These are phyloP conservation scores for Thunnus albacares DNA, from an alignment of 2,797 vertebrate genomes.

Conservation along the genomic window DNA sequence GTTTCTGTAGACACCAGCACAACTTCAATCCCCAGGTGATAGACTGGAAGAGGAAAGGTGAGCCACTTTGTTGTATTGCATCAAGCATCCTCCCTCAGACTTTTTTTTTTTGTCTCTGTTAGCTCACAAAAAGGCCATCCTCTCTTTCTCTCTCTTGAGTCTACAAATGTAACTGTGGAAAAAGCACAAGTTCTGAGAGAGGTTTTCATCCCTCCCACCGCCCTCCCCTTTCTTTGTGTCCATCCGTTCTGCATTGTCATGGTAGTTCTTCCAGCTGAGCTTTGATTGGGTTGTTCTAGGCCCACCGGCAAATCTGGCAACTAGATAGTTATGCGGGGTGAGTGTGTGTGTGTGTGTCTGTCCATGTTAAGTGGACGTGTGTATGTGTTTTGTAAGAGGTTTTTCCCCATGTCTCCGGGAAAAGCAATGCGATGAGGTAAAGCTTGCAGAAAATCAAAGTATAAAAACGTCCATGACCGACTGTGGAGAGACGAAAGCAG, in stretches of 20 bases:
- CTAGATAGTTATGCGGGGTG: slow-evolving; percentile 46
- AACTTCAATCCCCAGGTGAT: slow-evolving; percentile 44
- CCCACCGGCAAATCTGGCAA: slow-evolving; percentile 68
- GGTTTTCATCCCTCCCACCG: slow-evolving; percentile 43
- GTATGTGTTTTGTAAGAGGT: slow-evolving; percentile 53
- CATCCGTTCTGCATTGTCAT: slow-evolving; percentile 73
- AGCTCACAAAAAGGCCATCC: slow-evolving; percentile 41
- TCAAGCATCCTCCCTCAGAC: slow-evolving; percentile 35
- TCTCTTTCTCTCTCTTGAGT: slow-evolving; percentile 28
- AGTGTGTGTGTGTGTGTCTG: slow-evolving; percentile 40
- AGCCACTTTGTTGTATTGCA: slow-evolving; percentile 53
- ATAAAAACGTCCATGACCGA: slow-evolving; percentile 70
- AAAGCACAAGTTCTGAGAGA: slow-evolving; percentile 50
- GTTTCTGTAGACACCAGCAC: slow-evolving; percentile 46
- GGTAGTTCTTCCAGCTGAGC: slow-evolving; percentile 58
- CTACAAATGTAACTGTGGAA: slow-evolving; percentile 48
- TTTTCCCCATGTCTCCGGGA: slow-evolving; percentile 62
- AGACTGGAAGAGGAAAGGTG: slow-evolving; percentile 48
- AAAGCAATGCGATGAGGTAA: slow-evolving; percentile 73
- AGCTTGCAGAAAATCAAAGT: slow-evolving; percentile 77
- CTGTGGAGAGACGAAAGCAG: slow-evolving; percentile 55
- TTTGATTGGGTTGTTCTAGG: slow-evolving; percentile 68
- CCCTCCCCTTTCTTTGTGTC: slow-evolving; percentile 58
- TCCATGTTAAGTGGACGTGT: slow-evolving; percentile 40
- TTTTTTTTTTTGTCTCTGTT: slow-evolving; percentile 36